A percentile compares a stretch with the other conserved stretches of the same genome.
Conservation (phyloP, 2,797 vertebrate genomes). For the Merluccius polli region DNA sequence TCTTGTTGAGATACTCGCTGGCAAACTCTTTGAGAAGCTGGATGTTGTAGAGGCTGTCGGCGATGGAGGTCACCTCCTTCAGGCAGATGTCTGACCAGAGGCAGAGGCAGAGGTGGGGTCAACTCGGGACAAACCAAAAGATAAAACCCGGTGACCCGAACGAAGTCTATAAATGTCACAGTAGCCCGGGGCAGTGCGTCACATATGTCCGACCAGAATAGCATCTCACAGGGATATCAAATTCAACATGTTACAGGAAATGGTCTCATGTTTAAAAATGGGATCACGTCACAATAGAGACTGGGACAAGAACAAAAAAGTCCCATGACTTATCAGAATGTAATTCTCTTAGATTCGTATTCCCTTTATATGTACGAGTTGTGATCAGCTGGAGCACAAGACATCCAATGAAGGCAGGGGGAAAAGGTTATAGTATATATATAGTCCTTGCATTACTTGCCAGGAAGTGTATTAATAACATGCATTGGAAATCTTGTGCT, state of each 20-base stretch:
- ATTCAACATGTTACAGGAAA: conserved; percentile 24
- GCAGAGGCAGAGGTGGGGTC: conserved; percentile 31
- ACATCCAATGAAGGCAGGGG: neutral
- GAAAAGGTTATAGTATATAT: too few species aligned
- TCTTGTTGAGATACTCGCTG: conserved; percentile 88
- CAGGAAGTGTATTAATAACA: too few species aligned
- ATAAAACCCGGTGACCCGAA: conserved; percentile 38
- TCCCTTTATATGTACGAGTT: neutral
- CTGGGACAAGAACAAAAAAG: neutral
- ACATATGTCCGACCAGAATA: conserved; percentile 39
- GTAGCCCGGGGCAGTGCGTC: conserved; percentile 27
- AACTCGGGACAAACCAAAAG: conserved; percentile 24
- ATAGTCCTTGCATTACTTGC: too few species aligned
- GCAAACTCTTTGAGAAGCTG: conserved; percentile 91
- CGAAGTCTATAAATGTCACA: conserved; percentile 52
- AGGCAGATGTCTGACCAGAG: conserved; percentile 86
- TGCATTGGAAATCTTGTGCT: too few species aligned
- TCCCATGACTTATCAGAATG: neutral
- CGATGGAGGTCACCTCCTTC: conserved; percentile 92
- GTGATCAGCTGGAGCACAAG: neutral
- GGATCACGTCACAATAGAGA: conserved; percentile 38
- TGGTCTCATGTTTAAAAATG: conserved; percentile 63
- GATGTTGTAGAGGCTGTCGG: conserved; percentile 95
- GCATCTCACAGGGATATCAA: conserved; percentile 36
- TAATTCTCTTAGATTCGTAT: neutral